Percentiles rank a stretch among this genome's conserved stretches.
Evolutionary conservation across 2,888 invertebrate species (phyloP).

Genomic region (Vesta saturnalis): DNA sequence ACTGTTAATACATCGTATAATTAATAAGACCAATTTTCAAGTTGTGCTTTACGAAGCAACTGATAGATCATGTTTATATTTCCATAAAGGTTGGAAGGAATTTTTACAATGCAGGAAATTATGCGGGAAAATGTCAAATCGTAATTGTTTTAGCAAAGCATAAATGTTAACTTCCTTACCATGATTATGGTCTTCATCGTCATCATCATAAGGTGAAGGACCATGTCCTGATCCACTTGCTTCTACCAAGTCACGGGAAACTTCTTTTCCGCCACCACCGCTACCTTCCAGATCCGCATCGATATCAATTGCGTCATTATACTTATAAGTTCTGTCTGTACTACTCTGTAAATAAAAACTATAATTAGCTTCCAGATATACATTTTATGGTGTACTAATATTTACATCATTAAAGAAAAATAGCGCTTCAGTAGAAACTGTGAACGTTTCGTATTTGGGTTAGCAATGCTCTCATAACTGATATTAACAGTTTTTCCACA

Average conservation of each 20-base stretch:
- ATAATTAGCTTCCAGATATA: constrained; percentile 2
- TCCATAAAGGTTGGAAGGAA: background rate
- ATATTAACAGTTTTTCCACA: background rate
- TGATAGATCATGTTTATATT: background rate
- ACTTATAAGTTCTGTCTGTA: constrained; percentile 52
- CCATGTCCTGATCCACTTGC: constrained; percentile 89
- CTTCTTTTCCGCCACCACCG: constrained; percentile 70
- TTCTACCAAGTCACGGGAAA: constrained; percentile 72
- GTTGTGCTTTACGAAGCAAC: too few species aligned
- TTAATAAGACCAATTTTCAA: too few species aligned
- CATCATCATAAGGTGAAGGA: constrained; percentile 77
- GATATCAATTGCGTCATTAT: constrained; percentile 73
- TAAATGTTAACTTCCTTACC: constrained; percentile 17
- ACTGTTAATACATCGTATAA: too few species aligned
- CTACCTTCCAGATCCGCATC: constrained; percentile 83
- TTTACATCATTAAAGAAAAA: background rate
- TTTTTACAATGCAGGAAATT: background rate
- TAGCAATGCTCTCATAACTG: background rate
- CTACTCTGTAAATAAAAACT: constrained; percentile 39
- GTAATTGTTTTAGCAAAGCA: background rate
- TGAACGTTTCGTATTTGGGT: background rate
- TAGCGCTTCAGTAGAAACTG: background rate
- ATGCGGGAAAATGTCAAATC: background rate
- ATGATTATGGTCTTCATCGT: constrained; percentile 58
- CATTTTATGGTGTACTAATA: background rate